These are phyloP conservation scores for Plectrocnemia conspersa DNA, from an alignment of 1,140 invertebrate species.

Conservation along the genomic window DNA sequence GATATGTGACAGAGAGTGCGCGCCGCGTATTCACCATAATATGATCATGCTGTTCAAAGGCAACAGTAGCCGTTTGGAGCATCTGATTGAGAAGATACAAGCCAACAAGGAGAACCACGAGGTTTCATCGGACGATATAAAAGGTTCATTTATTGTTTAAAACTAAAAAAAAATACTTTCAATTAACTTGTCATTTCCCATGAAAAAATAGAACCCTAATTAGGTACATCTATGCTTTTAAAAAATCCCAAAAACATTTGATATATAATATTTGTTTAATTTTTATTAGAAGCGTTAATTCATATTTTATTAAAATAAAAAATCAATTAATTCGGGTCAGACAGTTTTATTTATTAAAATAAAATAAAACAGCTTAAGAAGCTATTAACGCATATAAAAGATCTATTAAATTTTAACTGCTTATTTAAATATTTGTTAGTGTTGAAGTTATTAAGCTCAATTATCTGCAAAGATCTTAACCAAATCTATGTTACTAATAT, in stretches of 20 bases:
- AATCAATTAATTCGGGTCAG: too few species aligned
- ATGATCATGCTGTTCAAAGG: constrained; percentile 73
- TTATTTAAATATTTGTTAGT: too few species aligned
- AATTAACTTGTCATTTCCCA: not conserved
- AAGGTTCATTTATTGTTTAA: constrained; percentile 44
- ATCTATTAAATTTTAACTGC: too few species aligned
- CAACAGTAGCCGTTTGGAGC: constrained; percentile 72
- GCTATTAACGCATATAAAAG: too few species aligned
- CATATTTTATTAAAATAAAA: too few species aligned
- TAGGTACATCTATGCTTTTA: not conserved
- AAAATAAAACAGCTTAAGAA: too few species aligned
- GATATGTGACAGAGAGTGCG: not conserved
- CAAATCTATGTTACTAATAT: too few species aligned
- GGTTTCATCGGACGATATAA: constrained; percentile 51
- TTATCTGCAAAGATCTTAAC: too few species aligned
- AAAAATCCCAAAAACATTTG: not conserved
- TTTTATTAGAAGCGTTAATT: not conserved
- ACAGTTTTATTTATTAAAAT: too few species aligned
- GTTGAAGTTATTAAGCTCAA: too few species aligned
- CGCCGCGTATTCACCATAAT: constrained; percentile 25
- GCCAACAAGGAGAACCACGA: constrained; percentile 65
- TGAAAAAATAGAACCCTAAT: too few species aligned
- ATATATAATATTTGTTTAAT: not conserved
- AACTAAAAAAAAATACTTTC: not conserved
- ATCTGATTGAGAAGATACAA: constrained; percentile 79